Conservation (phyloP, 2,888 invertebrate genomes). For the Mantis religiosa region DNA sequence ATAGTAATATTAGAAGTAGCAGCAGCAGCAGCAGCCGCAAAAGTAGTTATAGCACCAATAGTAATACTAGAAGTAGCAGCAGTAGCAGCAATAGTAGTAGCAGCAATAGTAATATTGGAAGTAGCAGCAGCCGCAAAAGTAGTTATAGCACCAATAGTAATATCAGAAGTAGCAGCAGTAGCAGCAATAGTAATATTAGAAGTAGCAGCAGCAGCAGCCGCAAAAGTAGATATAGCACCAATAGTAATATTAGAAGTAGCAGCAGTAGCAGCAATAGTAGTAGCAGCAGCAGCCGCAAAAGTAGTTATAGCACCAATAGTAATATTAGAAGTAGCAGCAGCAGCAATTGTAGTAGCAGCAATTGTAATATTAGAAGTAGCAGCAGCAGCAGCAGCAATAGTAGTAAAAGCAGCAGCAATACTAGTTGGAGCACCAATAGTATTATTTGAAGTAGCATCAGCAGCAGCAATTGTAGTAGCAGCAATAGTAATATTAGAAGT, state of each 20-base stretch:
- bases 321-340: background rate
- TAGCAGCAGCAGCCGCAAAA: background rate
- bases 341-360: background rate
- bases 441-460: background rate
- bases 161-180: no score
- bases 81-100: no score
- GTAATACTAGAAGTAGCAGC: no score
- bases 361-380: background rate
- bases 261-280: background rate
- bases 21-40: no score
- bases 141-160: no score
- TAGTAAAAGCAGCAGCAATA: background rate
- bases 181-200: no score
- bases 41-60: no score
- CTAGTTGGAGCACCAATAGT: background rate
- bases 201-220: no score
- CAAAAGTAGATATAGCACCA: no score
- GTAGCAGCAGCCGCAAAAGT: no score
- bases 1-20: no score
- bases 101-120: no score
- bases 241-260: background rate
- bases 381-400: background rate
- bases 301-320: background rate
- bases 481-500: background rate
- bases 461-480: background rate